Percentiles rank a stretch among this genome's conserved stretches.
Conservation (phyloP, 2,888 invertebrate species). For the Sericinus montela region DNA sequence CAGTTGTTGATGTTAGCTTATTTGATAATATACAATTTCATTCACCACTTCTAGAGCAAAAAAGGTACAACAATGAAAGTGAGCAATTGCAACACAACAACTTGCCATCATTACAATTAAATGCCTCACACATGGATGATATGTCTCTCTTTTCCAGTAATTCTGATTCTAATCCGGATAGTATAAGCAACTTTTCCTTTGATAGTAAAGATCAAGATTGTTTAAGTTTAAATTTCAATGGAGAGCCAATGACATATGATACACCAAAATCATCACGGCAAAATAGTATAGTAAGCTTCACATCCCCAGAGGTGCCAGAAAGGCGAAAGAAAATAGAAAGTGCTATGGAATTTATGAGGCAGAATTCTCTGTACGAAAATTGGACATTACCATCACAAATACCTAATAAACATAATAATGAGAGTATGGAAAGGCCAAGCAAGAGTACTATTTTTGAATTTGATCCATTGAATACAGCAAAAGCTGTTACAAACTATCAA, state of each 20-base stretch:
- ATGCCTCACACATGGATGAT: conserved; percentile 54
- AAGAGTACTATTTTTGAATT: conserved; percentile 86
- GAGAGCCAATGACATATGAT: conserved; percentile 56
- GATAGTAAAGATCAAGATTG: conserved; percentile 50
- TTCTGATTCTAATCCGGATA: conserved; percentile 59
- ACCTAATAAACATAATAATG: conserved; percentile 21
- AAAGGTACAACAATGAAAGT: conserved; percentile 42
- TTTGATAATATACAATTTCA: conserved; percentile 83
- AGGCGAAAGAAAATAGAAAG: conserved; percentile 46
- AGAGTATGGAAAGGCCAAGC: conserved; percentile 44
- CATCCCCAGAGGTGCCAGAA: conserved; percentile 53
- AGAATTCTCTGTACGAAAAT: conserved; percentile 65
- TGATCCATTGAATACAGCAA: conserved; percentile 78
- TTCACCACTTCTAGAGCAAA: conserved; percentile 77
- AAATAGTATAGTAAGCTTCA: conserved; percentile 50
- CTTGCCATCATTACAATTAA: conserved; percentile 45
- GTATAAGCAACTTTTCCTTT: conserved; percentile 53
- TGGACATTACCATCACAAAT: conserved; percentile 46
- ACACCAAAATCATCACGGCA: conserved; percentile 54
- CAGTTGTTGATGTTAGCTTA: conserved; percentile 74
- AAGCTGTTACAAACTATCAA: conserved; percentile 46
- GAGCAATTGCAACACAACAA: conserved; percentile 24
- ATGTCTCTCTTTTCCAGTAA: conserved; percentile 57
- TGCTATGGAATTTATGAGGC: conserved; percentile 45
- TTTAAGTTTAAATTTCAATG: conserved; percentile 31